Base-by-base conservation (phyloP, 2,797 vertebrate genomes). In the Poeciliopsis turneri region DNA sequence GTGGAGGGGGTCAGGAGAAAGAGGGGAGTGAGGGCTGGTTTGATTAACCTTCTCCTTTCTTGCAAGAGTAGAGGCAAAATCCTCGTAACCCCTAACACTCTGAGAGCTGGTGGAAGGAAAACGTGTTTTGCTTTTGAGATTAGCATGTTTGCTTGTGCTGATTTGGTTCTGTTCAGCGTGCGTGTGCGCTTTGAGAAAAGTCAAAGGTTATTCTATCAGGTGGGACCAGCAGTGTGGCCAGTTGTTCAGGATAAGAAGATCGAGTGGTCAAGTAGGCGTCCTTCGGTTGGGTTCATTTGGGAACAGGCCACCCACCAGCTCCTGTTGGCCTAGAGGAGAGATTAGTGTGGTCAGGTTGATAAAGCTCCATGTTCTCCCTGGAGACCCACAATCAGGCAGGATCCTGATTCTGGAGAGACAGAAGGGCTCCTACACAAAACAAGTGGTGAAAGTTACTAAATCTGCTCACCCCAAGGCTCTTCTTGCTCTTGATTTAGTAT, bases 211-310 rank as follows among this genome's bases (percentile, higher is more conserved):
- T 74, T 46, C 86, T 92, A 92, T 94, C 92, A 91, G 90, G 88
- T 87, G 76, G 82, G 30, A n/a, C 86, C 89, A 90, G 85, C 78
- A 61, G 41, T 79, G 84, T 75, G 75, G 82, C 84, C 81, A 46
- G 49, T 79, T 87, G 72, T 82, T 83, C 57, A 73, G 84, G 88
- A 92, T 92, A 89, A 91, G 81, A 53, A 85, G 86, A 78, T 69
- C 76, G 72, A 86, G 75, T 76, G 85, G 91, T 90, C 97, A 96
- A 96, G 95, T 94, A 96, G 95, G 94, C 92, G 95, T 90, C 89
- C 89, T 89, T 81, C 72, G 77, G 46, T 95, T 93, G 94, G 94
- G 96, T 96, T 96, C 95, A 93, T 95, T 95, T 95, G 95, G 96
- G 95, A 93, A 93, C 45, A 76, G 90, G 77, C 81, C 89, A 82